Evolutionary conservation across 2,888 invertebrate species (phyloP).

Genomic region (Herminia tarsipennalis): DNA sequence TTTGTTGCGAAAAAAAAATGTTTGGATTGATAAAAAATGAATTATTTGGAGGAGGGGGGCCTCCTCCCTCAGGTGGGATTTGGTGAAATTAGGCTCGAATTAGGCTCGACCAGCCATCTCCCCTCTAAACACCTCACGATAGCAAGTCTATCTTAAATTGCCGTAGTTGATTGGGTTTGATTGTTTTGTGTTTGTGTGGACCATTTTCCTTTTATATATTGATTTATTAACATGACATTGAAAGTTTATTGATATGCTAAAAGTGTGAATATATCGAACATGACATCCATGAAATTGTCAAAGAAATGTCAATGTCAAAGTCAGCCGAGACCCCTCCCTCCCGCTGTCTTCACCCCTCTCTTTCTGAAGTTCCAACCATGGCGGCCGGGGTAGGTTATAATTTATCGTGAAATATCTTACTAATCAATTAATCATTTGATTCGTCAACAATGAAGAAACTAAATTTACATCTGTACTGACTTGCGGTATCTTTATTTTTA

Average conservation of each 20-base stretch:
- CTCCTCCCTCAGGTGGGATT: no score
- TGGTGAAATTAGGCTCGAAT: no score
- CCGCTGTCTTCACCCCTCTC: constrained; percentile 60
- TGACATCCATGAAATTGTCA: constrained; percentile 13
- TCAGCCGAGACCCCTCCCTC: constrained; percentile 22
- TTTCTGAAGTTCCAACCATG: constrained; percentile 85
- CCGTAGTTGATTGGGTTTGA: no score
- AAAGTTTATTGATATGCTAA: no score
- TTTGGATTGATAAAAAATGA: no score
- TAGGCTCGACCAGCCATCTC: no score
- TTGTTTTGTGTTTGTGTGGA: no score
- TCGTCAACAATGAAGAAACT: constrained; percentile 32
- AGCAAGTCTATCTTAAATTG: no score
- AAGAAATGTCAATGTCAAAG: constrained; percentile 52
- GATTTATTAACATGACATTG: constrained; percentile 3
- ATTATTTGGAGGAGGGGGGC: no score
- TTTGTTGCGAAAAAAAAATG: no score
- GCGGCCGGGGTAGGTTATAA: constrained; percentile 89
- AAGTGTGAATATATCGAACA: background rate
- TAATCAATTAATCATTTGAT: constrained; percentile 52
- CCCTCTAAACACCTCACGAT: no score
- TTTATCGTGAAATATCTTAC: constrained; percentile 64
- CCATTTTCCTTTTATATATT: no score
- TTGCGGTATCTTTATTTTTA: constrained; percentile 71
- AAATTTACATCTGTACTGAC: constrained; percentile 28